Evolutionary conservation across 2,888 invertebrate genomes (phyloP).

Genomic region (Lypha dubia): DNA sequence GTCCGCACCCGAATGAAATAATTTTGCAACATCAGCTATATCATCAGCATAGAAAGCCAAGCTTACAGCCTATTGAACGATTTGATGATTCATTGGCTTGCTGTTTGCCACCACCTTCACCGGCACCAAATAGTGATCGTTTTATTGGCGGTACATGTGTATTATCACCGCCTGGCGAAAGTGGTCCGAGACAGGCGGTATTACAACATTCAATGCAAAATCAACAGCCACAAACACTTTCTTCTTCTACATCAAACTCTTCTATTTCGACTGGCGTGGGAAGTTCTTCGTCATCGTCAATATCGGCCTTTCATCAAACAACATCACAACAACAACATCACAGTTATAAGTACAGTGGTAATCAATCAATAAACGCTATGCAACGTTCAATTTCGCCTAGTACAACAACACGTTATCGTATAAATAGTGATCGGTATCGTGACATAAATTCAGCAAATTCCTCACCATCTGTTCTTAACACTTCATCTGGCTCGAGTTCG

Average conservation of each 20-base stretch:
- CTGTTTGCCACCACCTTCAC: slow-evolving; percentile 83
- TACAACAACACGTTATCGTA: slow-evolving; percentile 79
- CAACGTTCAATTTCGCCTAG: slow-evolving; percentile 81
- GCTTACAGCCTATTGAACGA: slow-evolving; percentile 76
- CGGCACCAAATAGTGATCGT: slow-evolving; percentile 82
- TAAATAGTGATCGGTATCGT: slow-evolving; percentile 79
- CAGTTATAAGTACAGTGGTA: slow-evolving; percentile 50
- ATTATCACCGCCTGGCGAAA: slow-evolving; percentile 51
- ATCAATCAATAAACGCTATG: slow-evolving; percentile 39
- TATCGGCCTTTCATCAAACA: slow-evolving; percentile 42
- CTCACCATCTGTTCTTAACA: slow-evolving; percentile 46
- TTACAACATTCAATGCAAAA: slow-evolving; percentile 57
- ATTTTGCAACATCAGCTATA: slow-evolving; percentile 73
- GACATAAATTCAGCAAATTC: slow-evolving; percentile 74
- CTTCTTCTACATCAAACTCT: slow-evolving; percentile 65
- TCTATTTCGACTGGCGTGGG: slow-evolving; percentile 62
- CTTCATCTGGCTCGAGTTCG: slow-evolving; percentile 64
- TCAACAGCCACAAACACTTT: slow-evolving; percentile 58
- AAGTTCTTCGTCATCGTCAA: slow-evolving; percentile 57
- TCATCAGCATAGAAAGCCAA: slow-evolving; percentile 73
- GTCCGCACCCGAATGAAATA: slow-evolving; percentile 77
- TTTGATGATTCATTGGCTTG: slow-evolving; percentile 80
- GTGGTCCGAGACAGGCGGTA: slow-evolving; percentile 26
- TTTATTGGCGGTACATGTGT: slow-evolving; percentile 74
- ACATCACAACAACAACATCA: slow-evolving; percentile 45